These are phyloP conservation scores for Colaptes auratus DNA, from an alignment of 2,113 vertebrate genomes.

Conservation along the genomic window DNA sequence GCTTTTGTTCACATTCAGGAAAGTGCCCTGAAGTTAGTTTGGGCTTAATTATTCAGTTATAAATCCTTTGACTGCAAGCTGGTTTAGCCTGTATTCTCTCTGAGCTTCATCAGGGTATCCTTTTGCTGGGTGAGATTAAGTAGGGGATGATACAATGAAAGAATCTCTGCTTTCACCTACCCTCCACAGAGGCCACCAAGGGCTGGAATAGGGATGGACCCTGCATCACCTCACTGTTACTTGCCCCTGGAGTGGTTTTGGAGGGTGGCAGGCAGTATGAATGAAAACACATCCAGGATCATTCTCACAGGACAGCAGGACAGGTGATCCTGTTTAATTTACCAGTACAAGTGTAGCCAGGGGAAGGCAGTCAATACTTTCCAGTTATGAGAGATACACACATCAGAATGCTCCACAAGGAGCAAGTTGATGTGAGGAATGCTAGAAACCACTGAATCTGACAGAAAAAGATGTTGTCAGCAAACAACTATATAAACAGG, in stretches of 20 bases:
- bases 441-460: neutral
- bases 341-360: neutral
- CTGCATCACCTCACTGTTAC: neutral
- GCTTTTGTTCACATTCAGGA: constrained; percentile 36
- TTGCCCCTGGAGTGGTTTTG: neutral
- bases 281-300: neutral
- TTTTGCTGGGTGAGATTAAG: neutral
- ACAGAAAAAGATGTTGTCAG: neutral
- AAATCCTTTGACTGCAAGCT: constrained; percentile 11
- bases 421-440: neutral
- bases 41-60: constrained; percentile 33
- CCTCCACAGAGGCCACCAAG: neutral
- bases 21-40: constrained; percentile 34
- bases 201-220: neutral
- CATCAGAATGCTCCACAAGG: neutral
- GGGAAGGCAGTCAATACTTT: neutral
- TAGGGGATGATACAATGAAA: neutral
- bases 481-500: neutral
- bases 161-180: neutral
- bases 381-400: neutral
- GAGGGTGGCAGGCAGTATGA: neutral
- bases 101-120: neutral
- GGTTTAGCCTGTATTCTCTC: neutral
- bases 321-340: neutral
- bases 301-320: neutral